Base-by-base conservation (phyloP, 1,140 invertebrate genomes). In the Tribolium castaneum region DNA sequence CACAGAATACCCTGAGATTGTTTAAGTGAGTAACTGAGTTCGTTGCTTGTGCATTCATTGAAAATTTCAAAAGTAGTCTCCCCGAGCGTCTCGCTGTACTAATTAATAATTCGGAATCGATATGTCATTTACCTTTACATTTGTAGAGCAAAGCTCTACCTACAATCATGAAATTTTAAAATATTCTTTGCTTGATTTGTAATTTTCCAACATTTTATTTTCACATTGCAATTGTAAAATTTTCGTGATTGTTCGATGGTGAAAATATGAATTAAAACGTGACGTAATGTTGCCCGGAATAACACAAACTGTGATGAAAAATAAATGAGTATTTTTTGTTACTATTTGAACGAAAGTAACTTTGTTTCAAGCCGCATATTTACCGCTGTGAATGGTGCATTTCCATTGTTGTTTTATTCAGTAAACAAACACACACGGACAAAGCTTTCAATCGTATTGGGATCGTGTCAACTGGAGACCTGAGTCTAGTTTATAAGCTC, bases 401-500 rank as follows among this genome's bases (percentile, higher is more conserved):
- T 59, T 14, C 19, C 3, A 30, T 62, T 62, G 22, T 62, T 30
- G 2, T 19, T 62, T n/a, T 50, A 50, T 52, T 52, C 30, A 12
- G 59, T 35, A 14, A 12, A 59, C 2, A 59, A 59, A 9, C 14
- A 14, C 12, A 9, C 14, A 14, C 12, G 19, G n/a, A 2, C 6
- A 66, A 35, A 35, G 19, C 30, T 66, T 66, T 12, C n/a, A 35
- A 12, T n/a, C 12, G 59, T n/a, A 13, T 10, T 59, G 59, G 59
- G 59, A 66, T 66, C 59, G 30, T 35, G 59, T 35, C 59, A 66
- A 35, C 25, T 59, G 16, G 30, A 30, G 59, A 66, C 59, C 30
- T 10, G 5, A 30, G 56, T 10, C 56, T 66, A 66, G 59, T 66
- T 66, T 66, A 66, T 66, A 22, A 14, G n/a, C n/a, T 66, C 59